Base-by-base conservation (phyloP, 2,888 invertebrate genomes). In the Athripsodes cinereus region DNA sequence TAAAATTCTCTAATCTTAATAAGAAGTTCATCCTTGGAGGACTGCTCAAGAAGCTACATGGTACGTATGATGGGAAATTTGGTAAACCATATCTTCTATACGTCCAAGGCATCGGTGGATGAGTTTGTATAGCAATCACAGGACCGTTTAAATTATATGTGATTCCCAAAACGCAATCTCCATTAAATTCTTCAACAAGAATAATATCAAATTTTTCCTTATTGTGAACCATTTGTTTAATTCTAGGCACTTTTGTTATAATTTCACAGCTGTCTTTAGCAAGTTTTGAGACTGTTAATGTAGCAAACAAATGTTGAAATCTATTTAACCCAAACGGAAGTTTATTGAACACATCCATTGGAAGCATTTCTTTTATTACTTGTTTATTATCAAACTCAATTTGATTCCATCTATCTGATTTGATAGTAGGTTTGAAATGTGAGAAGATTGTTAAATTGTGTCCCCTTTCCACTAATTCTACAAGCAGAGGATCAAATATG, bases 131-230 rank as follows among this genome's bases (percentile, higher is more conserved):
- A 0, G 77, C 79, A 11, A 87, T 71, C 1, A 81, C 71, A 0
- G 86, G 85, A 6, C 79, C 77, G 53, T 77, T 72, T 63, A 85
- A 74, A 22, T 80, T 67, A 67, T 85, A 76, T 0, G 78, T 76
- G 53, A 86, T 69, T 0, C 81, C 85, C 51, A 85, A 69, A 70
- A 83, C 79, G 59, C 86, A 86, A 64, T 86, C 85, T 31, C 83
- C 80, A 63, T 79, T 82, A 64, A 86, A 87, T 62, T 80, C 76
- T 67, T 86, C 86, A 20, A 81, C 74, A 8, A 86, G 68, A 6
- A 86, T 69, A 11, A 85, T 66, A 67, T 89, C 88, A 64, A 84
- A 88, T n/a, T 75, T 71, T 1, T 66, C 66, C 11, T 66, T 57
- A 40, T 69, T 69, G 61, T 71, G 69, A 64, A 78, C 60, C 13